These are phyloP conservation scores for Aurelia sp. DNA, from an alignment of 30 jellyfish, hydroid and myxozoan species.

Conservation along the genomic window DNA sequence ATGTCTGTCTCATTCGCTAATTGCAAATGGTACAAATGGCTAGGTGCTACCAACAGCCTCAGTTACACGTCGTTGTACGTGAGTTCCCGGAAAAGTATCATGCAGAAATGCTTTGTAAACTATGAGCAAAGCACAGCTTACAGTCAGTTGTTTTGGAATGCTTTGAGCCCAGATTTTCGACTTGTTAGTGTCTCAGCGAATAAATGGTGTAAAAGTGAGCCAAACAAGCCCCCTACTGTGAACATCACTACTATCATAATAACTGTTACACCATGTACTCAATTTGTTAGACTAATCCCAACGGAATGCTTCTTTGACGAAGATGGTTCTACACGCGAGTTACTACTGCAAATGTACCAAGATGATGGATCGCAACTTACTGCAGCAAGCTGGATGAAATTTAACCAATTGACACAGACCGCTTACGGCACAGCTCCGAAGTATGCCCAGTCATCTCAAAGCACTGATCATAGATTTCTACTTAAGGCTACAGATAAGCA, in stretches of 20 bases:
- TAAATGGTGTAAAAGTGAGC: conserved; percentile 66
- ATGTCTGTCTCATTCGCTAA: conserved; percentile 46
- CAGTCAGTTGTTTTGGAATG: conserved; percentile 16
- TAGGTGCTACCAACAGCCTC: conserved; percentile 1
- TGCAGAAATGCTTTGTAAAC: conserved; percentile 22
- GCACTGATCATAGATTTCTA: conserved; percentile 54
- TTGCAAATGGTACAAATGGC: conserved; percentile 64
- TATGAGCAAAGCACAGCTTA: not conserved
- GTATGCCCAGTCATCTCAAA: conserved; percentile 31
- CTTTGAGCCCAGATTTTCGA: conserved; percentile 33
- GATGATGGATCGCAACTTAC: conserved; percentile 52
- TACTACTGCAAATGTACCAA: conserved; percentile 56
- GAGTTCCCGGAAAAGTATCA: conserved; percentile 2
- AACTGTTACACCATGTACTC: conserved; percentile 75
- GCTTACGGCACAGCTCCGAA: conserved; percentile 54
- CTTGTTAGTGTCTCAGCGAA: conserved; percentile 36
- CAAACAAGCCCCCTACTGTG: conserved; percentile 77
- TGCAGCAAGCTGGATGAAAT: conserved; percentile 76
- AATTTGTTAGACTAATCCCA: conserved; percentile 60
- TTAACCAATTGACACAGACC: conserved; percentile 61
- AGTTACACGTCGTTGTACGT: conserved; percentile 16
- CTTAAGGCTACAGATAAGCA: conserved; percentile 79
- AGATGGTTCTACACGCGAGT: conserved; percentile 74
- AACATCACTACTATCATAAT: conserved; percentile 6
- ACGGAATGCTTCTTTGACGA: conserved; percentile 71